Evolutionary conservation across 2,888 invertebrate species (phyloP).

Genomic region (Eupithecia insigniata): DNA sequence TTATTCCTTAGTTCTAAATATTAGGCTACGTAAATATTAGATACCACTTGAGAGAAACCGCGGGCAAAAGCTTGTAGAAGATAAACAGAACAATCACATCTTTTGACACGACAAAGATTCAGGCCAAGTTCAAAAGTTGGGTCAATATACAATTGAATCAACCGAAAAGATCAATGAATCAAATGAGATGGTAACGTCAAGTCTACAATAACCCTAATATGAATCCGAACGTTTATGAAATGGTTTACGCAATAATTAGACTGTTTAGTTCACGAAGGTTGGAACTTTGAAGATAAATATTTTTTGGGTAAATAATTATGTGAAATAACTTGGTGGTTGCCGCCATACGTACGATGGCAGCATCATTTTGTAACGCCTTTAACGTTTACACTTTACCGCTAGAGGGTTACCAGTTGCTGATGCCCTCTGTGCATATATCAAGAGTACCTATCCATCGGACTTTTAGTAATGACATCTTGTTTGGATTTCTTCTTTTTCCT

Average conservation of each 20-base stretch:
- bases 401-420: too few species aligned
- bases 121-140: slow-evolving; percentile 42
- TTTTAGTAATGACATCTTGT: not conserved
- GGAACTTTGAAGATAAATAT: slow-evolving; percentile 7
- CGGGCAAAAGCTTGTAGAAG: not conserved
- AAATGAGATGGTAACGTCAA: slow-evolving; percentile 38
- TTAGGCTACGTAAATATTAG: not conserved
- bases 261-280: slow-evolving; percentile 21
- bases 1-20: too few species aligned
- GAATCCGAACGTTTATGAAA: slow-evolving; percentile 43
- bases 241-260: slow-evolving; percentile 37
- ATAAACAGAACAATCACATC: slow-evolving; percentile 19
- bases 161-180: slow-evolving; percentile 31
- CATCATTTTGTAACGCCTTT: too few species aligned
- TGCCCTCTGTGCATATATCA: too few species aligned
- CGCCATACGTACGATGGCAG: too few species aligned
- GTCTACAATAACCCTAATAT: slow-evolving; percentile 51
- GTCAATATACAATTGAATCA: slow-evolving; percentile 46
- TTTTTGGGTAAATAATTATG: not conserved
- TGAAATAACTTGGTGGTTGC: not conserved
- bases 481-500: not conserved
- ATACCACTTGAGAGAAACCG: not conserved
- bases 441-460: not conserved
- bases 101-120: slow-evolving; percentile 19
- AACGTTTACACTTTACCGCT: too few species aligned